Evolutionary conservation across 1,140 invertebrate genomes (phyloP), one percentile per base, ranked within the genome.

Genomic region (Papilio polytes): DNA sequence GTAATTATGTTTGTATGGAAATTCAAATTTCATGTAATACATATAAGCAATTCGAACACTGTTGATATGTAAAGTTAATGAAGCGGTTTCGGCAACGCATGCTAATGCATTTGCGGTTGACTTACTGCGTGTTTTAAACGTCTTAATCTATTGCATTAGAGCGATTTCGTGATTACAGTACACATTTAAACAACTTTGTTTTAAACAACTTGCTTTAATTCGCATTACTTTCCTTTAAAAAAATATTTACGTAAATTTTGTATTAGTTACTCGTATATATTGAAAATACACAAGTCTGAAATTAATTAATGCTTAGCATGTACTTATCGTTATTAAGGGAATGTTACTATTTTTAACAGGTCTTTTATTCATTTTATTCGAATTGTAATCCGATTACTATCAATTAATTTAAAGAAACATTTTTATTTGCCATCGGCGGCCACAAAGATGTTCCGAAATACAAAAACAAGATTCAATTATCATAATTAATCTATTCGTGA

Each of bases 401-500:
- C 63, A 31, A 15, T 31, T 31, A 70, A 31, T 22, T 31, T 70
- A 26, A 31, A 31, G 12, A 70, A 70, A 70, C 10, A 36, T 15
- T 31, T 70, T 70, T 70, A 31, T 70, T 70, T 70, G 26, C 4
- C 13, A 26, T 70, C 63, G 63, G 63, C 63, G 63, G 13, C 63
- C 36, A 70, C 63, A 70, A 70, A 70, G 63, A 63, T 63, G 22
- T 36, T 70, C 63, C 12, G 15, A 31, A 70, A 70, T 70, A 70
- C 26, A 70, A 70, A 70, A 70, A 70, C 63, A 31, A 70, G 63
- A 70, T 70, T 70, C 63, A 31, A 70, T 70, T 70, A 70, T 70
- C 63, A 70, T 70, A 70, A 70, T 70, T 70, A 70, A 70, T 70
- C 63, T 70, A 70, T 70, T 70, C 63, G 26, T 70, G 63, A 13